These are phyloP conservation scores for Pecten maximus DNA, from an alignment of 2,888 invertebrate genomes.

Conservation along the genomic window DNA sequence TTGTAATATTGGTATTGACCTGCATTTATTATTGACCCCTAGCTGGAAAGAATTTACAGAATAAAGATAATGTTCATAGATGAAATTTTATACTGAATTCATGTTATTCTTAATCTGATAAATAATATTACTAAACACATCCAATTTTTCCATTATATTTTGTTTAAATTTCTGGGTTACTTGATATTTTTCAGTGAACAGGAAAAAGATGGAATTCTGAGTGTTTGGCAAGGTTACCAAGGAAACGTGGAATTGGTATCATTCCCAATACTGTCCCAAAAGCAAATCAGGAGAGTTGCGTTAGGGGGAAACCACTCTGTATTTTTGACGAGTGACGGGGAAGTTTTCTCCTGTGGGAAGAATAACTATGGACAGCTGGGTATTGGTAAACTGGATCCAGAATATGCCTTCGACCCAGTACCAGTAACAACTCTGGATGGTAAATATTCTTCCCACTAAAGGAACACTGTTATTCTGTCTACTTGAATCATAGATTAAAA, in stretches of 20 bases:
- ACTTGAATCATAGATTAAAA: too few species aligned
- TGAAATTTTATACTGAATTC: too few species aligned
- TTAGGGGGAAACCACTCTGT: constrained; percentile 76
- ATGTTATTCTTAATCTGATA: too few species aligned
- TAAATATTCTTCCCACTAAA: too few species aligned
- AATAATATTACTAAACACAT: too few species aligned
- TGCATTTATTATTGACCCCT: too few species aligned
- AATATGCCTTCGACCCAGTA: constrained; percentile 70
- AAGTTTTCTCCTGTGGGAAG: constrained; percentile 77
- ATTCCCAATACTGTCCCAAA: constrained; percentile 65
- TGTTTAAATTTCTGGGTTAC: background rate
- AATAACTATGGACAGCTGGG: constrained; percentile 80
- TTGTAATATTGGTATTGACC: too few species aligned
- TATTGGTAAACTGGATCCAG: constrained; percentile 61
- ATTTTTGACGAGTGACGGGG: constrained; percentile 74
- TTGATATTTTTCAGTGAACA: constrained; percentile 59
- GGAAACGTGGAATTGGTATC: constrained; percentile 68
- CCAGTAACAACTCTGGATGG: constrained; percentile 68
- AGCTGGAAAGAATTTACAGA: too few species aligned
- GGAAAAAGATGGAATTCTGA: constrained; percentile 65
- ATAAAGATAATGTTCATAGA: too few species aligned
- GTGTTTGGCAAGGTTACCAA: constrained; percentile 74
- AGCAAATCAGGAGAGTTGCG: constrained; percentile 68
- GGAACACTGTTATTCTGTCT: too few species aligned
- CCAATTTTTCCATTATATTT: too few species aligned